A percentile compares a stretch with the other conserved stretches of the same genome.
These are phyloP conservation scores for Scaptodrosophila latifasciaeformis DNA, from an alignment of 2,888 invertebrate species.

Conservation along the genomic window DNA sequence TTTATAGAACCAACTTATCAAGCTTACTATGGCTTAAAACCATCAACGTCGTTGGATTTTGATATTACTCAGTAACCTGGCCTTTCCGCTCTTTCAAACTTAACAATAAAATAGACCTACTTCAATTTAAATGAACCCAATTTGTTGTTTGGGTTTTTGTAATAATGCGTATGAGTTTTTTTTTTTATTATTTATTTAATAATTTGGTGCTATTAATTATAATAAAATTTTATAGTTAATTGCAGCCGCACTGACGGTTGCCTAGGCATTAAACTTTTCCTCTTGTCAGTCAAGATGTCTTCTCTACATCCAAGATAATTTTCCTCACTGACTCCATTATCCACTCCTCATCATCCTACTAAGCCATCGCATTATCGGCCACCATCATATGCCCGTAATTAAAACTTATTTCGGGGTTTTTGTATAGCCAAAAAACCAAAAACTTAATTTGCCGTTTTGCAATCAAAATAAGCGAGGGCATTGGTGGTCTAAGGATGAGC, in stretches of 20 bases:
- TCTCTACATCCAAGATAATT: not conserved
- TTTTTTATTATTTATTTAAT: conserved; percentile 68
- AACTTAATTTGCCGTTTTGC: conserved; percentile 51
- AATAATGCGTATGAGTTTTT: conserved; percentile 25
- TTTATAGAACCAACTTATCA: too few species aligned
- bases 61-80: too few species aligned
- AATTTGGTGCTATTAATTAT: conserved; percentile 66
- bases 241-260: conserved; percentile 25
- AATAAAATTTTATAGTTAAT: conserved; percentile 66
- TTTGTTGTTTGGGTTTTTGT: conserved; percentile 33
- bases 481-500: not conserved
- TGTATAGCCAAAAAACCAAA: conserved; percentile 63
- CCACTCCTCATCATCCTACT: not conserved
- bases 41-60: too few species aligned
- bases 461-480: conserved; percentile 2
- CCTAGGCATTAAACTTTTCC: conserved; percentile 45
- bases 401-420: conserved; percentile 65
- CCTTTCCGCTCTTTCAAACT: too few species aligned
- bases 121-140: conserved; percentile 67
- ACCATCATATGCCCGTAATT: conserved; percentile 69
- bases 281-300: not conserved
- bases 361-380: conserved; percentile 53
- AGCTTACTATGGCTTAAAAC: too few species aligned
- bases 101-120: conserved; percentile 41
- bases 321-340: not conserved